These are phyloP conservation scores for Eurois occulta DNA, from an alignment of 2,888 invertebrate species.

Conservation along the genomic window DNA sequence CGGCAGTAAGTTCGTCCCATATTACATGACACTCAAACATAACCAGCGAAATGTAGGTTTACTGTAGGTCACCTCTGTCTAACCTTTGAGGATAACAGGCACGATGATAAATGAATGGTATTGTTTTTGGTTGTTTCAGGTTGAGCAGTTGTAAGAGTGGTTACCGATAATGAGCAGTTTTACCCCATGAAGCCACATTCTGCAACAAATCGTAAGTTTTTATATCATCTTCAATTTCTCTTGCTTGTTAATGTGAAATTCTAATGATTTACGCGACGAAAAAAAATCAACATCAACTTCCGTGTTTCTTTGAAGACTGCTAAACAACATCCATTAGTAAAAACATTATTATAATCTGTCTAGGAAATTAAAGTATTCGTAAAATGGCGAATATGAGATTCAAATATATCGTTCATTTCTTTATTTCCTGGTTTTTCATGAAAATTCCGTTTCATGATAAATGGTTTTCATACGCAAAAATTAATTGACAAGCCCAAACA, in stretches of 20 bases:
- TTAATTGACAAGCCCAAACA: slow-evolving; percentile 41
- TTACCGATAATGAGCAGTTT: background rate
- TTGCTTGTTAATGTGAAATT: background rate
- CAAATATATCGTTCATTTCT: slow-evolving; percentile 29
- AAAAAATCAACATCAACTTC: slow-evolving; percentile 4
- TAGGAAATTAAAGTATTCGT: slow-evolving; percentile 25
- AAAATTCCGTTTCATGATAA: slow-evolving; percentile 52
- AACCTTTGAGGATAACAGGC: background rate
- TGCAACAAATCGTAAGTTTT: slow-evolving; percentile 40
- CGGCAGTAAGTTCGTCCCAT: too few relatives aligned
- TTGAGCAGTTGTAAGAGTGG: background rate
- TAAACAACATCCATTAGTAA: slow-evolving; percentile 27
- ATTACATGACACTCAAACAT: background rate
- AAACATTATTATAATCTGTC: slow-evolving; percentile 19
- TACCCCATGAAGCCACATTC: slow-evolving; percentile 25
- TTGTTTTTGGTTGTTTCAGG: slow-evolving; percentile 38
- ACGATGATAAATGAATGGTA: background rate
- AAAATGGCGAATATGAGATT: slow-evolving; percentile 1
- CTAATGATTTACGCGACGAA: slow-evolving; percentile 17
- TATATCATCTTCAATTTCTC: background rate
- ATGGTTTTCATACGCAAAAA: slow-evolving; percentile 35
- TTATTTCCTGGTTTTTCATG: slow-evolving; percentile 44
- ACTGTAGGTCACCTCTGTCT: background rate
- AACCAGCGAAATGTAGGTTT: background rate
- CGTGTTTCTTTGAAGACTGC: slow-evolving; percentile 23